A percentile compares a stretch with the other conserved stretches of the same genome.
phyloP scores from a whole-genome alignment of 1,140 invertebrate genomes.

The Propsilocerus akamusi region DNA sequence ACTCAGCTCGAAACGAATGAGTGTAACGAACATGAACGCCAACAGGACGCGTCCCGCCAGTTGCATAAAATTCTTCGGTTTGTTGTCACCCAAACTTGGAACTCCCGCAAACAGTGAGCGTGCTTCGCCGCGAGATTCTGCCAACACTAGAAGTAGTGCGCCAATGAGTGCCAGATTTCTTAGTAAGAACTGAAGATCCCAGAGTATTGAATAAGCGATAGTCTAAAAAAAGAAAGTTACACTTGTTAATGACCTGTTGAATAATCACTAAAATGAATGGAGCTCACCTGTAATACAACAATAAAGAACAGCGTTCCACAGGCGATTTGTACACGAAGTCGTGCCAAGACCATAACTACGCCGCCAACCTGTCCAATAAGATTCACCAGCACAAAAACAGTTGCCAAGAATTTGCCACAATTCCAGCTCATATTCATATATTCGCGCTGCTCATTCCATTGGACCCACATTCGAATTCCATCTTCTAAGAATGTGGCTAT shows the following conservation, averaged over 20 bases:
- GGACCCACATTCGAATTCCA: constrained; percentile 97
- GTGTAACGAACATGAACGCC: constrained; percentile 97
- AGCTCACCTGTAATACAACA: constrained; percentile 73
- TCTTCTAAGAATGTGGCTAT: constrained; percentile 99
- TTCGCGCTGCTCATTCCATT: constrained; percentile 95
- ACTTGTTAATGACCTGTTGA: not conserved
- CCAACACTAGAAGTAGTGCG: constrained; percentile 81
- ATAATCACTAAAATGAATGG: not conserved
- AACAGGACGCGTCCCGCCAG: constrained; percentile 86
- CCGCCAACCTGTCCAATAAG: constrained; percentile 88
- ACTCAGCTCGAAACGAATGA: constrained; percentile 83
- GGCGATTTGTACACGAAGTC: constrained; percentile 85
- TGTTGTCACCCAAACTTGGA: constrained; percentile 89
- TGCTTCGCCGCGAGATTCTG: constrained; percentile 83
- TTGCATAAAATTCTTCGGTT: constrained; percentile 94
- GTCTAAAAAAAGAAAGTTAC: constrained; percentile 46
- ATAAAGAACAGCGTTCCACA: constrained; percentile 92
- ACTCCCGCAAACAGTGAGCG: constrained; percentile 95
- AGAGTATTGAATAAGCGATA: constrained; percentile 92
- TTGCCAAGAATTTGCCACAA: constrained; percentile 80
- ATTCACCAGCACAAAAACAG: constrained; percentile 83
- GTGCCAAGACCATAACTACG: constrained; percentile 85
- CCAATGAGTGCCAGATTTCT: constrained; percentile 93
- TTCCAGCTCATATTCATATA: constrained; percentile 97
- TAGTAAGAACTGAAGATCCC: constrained; percentile 92